These are phyloP conservation scores for Meghimatium bilineatum DNA, from an alignment of 2,888 invertebrate genomes.

Conservation along the genomic window DNA sequence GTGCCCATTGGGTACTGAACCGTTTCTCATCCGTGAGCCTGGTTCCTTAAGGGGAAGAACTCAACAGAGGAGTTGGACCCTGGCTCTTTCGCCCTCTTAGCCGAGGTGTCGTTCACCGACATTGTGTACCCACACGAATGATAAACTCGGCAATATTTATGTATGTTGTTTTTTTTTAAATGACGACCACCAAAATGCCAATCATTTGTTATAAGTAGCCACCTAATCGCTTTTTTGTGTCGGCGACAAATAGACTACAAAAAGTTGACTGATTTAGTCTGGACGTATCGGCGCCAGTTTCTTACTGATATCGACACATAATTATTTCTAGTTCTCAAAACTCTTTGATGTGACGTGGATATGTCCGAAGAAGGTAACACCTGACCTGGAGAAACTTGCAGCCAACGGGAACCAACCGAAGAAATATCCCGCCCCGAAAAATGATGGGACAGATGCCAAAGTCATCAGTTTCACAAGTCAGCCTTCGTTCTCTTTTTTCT, in stretches of 20 bases:
- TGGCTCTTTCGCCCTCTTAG: too few species aligned
- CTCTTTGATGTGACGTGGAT: conserved; percentile 20
- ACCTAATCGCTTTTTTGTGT: background rate
- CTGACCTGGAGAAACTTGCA: conserved; percentile 34
- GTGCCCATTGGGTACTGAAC: too few species aligned
- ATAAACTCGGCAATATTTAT: too few species aligned
- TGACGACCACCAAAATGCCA: background rate
- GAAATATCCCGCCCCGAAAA: conserved; percentile 38
- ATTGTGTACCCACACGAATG: too few species aligned
- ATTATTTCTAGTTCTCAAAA: conserved; percentile 7
- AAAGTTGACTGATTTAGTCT: background rate
- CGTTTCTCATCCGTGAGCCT: too few species aligned
- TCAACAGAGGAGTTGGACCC: too few species aligned
- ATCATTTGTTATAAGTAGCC: background rate
- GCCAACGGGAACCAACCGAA: conserved; percentile 40
- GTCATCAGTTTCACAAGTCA: conserved; percentile 8
- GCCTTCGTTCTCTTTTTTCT: conserved; percentile 14
- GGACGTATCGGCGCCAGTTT: background rate
- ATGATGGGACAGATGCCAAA: conserved; percentile 36
- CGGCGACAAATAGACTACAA: background rate
- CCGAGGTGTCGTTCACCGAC: too few species aligned
- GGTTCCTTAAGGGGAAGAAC: too few species aligned
- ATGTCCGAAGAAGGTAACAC: conserved; percentile 34
- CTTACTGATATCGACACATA: conserved; percentile 16
- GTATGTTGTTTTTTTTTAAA: background rate